Percentiles rank a stretch among this genome's conserved stretches.
Evolutionary conservation across 2,797 vertebrate genomes (phyloP).

Genomic region (Todus mexicanus): DNA sequence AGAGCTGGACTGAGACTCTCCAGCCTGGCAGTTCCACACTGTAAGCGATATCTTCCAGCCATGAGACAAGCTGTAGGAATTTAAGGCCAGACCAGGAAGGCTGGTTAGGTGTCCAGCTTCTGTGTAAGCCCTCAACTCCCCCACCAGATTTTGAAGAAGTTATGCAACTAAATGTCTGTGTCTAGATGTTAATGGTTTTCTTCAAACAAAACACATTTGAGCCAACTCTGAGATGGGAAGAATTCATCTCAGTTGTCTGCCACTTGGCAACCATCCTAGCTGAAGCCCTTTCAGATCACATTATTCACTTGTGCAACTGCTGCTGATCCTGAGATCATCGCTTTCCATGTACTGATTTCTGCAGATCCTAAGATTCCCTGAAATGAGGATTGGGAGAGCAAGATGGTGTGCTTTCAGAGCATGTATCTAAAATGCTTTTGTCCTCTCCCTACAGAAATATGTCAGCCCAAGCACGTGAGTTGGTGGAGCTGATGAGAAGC

Average conservation of each 20-base stretch:
- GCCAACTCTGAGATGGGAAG: neutral
- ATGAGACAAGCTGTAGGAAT: neutral
- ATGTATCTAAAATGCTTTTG: neutral
- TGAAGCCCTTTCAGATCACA: neutral
- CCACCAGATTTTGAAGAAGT: neutral
- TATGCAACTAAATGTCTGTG: neutral
- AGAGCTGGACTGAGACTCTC: neutral
- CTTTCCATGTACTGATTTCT: neutral
- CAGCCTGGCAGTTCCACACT: neutral
- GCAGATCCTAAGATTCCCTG: neutral
- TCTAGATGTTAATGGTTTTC: neutral
- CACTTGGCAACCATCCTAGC: neutral
- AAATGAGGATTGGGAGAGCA: neutral
- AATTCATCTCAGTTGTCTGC: neutral
- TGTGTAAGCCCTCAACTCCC: neutral
- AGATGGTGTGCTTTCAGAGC: neutral
- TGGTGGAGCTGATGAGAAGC: constrained; percentile 81
- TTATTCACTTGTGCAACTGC: neutral
- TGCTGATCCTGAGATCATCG: neutral
- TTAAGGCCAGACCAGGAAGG: neutral
- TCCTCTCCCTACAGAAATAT: constrained; percentile 76
- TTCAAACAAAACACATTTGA: neutral
- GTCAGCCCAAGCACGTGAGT: constrained; percentile 76
- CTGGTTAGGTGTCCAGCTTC: neutral
- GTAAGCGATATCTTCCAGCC: neutral